These are phyloP conservation scores for Miichthys miiuy DNA, from an alignment of 2,797 vertebrate genomes.

Conservation along the genomic window DNA sequence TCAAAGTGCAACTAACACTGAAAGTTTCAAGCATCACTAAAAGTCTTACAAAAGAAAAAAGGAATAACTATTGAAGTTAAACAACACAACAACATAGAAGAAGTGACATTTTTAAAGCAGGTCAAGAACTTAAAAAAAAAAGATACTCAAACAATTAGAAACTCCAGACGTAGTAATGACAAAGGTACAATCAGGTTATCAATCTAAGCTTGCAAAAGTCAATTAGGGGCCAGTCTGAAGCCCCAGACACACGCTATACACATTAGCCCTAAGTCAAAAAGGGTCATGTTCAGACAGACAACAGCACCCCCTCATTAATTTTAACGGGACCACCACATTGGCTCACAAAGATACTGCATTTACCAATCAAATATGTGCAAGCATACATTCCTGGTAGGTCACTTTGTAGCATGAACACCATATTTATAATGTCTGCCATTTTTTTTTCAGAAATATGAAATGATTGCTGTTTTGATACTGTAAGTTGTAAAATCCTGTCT, in stretches of 20 bases:
- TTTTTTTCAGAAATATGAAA: neutral
- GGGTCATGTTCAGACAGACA: neutral
- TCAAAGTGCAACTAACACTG: neutral
- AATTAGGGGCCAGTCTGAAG: neutral
- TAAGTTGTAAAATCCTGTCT: neutral
- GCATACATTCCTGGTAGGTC: neutral
- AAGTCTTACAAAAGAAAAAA: neutral
- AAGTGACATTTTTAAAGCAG: neutral
- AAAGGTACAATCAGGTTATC: slow-evolving; percentile 2
- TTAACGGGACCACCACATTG: neutral
- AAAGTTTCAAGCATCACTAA: neutral
- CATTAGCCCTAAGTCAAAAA: neutral
- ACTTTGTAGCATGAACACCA: neutral
- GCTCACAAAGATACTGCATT: too few species aligned
- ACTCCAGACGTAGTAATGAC: neutral
- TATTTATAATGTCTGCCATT: neutral
- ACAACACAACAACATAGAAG: neutral
- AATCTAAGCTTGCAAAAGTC: slow-evolving; percentile 13
- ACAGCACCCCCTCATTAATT: neutral
- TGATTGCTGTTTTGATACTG: neutral
- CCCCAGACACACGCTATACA: neutral
- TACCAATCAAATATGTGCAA: neutral
- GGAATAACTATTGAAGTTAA: neutral
- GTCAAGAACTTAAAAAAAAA: neutral
- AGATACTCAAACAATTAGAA: neutral